A percentile compares a stretch with the other conserved stretches of the same genome.
phyloP scores from a whole-genome alignment of 2,113 vertebrate genomes.

The Gallinago jamesoni region DNA sequence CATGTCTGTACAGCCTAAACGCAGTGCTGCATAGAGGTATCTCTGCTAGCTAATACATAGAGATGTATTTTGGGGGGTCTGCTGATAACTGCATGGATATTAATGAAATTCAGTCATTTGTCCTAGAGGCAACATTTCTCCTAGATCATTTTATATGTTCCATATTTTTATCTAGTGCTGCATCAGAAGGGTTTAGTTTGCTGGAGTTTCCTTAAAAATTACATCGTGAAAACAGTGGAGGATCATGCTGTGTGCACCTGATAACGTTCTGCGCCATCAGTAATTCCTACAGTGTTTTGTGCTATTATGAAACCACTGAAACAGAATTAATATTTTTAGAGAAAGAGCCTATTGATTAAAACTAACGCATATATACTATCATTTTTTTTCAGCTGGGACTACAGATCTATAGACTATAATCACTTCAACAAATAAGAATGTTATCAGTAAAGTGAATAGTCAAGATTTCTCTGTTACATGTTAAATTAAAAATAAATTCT shows the following conservation, averaged over 20 bases:
- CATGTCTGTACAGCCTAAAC: neutral
- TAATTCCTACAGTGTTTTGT: neutral
- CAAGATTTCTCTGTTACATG: neutral
- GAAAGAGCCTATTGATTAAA: neutral
- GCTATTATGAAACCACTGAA: constrained; percentile 12
- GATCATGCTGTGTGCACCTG: constrained; percentile 21
- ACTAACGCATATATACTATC: neutral
- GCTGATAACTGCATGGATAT: constrained; percentile 32
- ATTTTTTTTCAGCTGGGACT: neutral
- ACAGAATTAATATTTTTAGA: neutral
- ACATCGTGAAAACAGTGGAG: neutral
- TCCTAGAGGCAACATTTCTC: constrained; percentile 44
- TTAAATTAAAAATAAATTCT: neutral
- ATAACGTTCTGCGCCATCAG: constrained; percentile 20
- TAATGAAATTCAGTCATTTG: constrained; percentile 29
- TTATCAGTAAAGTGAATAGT: neutral
- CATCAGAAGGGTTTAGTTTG: constrained; percentile 24
- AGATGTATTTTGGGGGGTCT: constrained; percentile 1
- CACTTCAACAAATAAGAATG: neutral
- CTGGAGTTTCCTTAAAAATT: constrained; percentile 40
- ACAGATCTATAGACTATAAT: neutral
- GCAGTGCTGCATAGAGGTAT: neutral
- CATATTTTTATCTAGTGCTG: constrained; percentile 32
- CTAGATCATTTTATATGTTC: constrained; percentile 35
- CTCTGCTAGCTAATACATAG: neutral